Percentiles rank a stretch among this genome's conserved stretches.
Evolutionary conservation across 35 echinoderm and acorn worm species (phyloP).

Genomic region (Hemicentrotus pulcherrimus): DNA sequence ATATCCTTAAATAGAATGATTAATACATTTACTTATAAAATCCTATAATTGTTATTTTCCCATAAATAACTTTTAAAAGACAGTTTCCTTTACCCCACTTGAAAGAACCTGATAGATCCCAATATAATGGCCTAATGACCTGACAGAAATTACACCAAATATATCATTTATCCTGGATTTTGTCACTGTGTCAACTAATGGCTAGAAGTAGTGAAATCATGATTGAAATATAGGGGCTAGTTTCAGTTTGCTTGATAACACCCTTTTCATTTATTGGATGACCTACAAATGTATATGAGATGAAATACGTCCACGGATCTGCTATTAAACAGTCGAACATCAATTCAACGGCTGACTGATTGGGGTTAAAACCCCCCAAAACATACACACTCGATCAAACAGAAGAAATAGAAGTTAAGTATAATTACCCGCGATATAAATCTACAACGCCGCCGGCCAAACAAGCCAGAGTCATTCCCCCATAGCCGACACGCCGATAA

Average conservation of each 20-base stretch:
- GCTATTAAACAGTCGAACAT: neutral
- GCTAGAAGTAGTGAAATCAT: too few species aligned
- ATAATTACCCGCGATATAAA: neutral
- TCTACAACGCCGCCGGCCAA: neutral
- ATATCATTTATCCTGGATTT: too few species aligned
- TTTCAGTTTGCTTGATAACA: neutral
- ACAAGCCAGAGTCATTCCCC: neutral
- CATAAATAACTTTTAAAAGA: too few species aligned
- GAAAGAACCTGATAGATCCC: too few species aligned
- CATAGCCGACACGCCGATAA: neutral
- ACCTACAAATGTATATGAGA: neutral
- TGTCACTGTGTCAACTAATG: too few species aligned
- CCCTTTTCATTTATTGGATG: neutral
- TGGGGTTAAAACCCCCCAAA: neutral
- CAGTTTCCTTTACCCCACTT: too few species aligned
- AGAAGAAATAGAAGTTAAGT: neutral
- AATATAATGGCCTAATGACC: too few species aligned
- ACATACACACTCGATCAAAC: neutral
- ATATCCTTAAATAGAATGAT: too few species aligned
- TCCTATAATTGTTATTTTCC: too few species aligned
- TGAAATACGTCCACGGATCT: neutral
- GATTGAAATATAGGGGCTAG: too few species aligned
- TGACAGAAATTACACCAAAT: too few species aligned
- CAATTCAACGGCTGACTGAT: neutral
- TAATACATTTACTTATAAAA: too few species aligned